Evolutionary conservation across 2,797 vertebrate species (phyloP), one percentile per base, ranked within the genome.

Genomic region (Takifugu rubripes): DNA sequence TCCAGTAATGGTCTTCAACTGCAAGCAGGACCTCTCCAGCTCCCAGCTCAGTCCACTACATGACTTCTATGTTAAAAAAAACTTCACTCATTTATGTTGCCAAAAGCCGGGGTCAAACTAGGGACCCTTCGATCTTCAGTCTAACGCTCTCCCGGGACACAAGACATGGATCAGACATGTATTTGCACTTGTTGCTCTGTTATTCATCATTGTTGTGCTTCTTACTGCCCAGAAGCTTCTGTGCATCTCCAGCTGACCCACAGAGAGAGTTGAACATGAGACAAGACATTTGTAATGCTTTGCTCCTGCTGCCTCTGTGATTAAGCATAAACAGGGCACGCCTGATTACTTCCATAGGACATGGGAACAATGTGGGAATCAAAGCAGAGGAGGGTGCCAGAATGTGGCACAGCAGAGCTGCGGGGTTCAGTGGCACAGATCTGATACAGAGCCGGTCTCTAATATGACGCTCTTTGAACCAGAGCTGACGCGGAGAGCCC

Each of bases 281-380:
- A 64, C 80, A 72, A 33, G 59, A 53, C 74, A 51, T 70, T 70
- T 49, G 49, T 66, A 59, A 74, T 61, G 68, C 66, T 21, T 47
- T 15, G 57, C 78, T 52, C 59, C 64, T 14, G 21, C 67, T 70
- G 56, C 50, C 60, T 66, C 78, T 74, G 70, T 78, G 84, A 71
- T 79, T 70, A 55, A 75, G 56, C 75, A 79, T 67, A 77, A 83
- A 88, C 75, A 72, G 61, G 69, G 56, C 67, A 84, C 6, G 83
- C 77, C 58, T 79, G 84, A 90, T 86, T 90, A 87, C 82, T 55
- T 77, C 81, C 68, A 77, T 81, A 79, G 67, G 84, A 67, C 56
- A 59, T 43, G 2, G 61, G 72, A 54, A 84, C 83, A 87, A 87
- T 87, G 74, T 70, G 72, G 60, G 72, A 81, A 84, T 81, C 77